phyloP scores from a whole-genome alignment of 2,797 vertebrate species.

The Calcarius lapponicus region DNA sequence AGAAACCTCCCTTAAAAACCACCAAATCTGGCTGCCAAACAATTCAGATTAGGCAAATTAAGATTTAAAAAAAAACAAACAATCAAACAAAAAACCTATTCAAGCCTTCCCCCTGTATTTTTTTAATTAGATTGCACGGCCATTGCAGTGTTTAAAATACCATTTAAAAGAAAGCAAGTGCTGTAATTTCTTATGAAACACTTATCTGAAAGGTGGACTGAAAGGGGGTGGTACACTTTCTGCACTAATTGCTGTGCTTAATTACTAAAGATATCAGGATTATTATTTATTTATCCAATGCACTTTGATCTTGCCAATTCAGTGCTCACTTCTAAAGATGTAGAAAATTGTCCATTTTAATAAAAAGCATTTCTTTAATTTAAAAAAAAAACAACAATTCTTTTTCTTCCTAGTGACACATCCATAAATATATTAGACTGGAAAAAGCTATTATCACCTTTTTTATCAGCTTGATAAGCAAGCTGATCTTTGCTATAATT shows the following conservation, averaged over 20 bases:
- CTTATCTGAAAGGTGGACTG: neutral
- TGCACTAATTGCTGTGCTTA: neutral
- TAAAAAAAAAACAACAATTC: neutral
- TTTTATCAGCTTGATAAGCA: neutral
- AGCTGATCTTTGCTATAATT: neutral
- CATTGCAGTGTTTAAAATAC: neutral
- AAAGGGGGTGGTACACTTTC: neutral
- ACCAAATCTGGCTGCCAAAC: neutral
- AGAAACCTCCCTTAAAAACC: neutral
- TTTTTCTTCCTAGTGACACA: neutral
- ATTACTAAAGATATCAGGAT: neutral
- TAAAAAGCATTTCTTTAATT: neutral
- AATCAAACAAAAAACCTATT: neutral
- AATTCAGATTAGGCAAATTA: neutral
- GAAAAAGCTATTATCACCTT: neutral
- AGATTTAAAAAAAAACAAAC: neutral
- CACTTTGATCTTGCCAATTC: neutral
- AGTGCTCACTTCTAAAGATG: neutral
- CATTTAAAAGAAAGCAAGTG: neutral
- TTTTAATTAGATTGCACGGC: neutral
- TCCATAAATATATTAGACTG: neutral
- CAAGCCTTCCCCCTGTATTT: neutral
- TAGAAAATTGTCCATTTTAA: neutral
- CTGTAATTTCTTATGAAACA: neutral
- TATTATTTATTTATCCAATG: neutral